These are phyloP conservation scores for Carposina sasakii DNA, from an alignment of 1,140 invertebrate genomes.

Conservation along the genomic window DNA sequence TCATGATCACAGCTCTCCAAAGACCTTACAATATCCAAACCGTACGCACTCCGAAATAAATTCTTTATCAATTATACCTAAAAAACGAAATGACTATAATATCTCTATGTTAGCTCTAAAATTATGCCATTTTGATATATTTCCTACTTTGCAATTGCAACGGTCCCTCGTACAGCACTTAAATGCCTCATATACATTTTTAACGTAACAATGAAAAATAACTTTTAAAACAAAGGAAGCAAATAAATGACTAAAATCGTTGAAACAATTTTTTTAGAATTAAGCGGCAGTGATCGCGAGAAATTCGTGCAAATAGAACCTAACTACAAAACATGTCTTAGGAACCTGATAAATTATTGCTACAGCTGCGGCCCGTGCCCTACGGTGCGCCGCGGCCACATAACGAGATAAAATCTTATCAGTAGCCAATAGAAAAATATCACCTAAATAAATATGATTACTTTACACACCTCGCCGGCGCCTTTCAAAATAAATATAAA, in stretches of 20 bases:
- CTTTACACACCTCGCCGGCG: constrained; percentile 32
- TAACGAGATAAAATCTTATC: constrained; percentile 67
- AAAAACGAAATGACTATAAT: constrained; percentile 71
- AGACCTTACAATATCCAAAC: constrained; percentile 65
- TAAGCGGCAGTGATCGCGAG: constrained; percentile 69
- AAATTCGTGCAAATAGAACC: constrained; percentile 69
- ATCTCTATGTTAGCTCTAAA: constrained; percentile 68
- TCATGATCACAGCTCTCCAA: constrained; percentile 70
- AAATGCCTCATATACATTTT: constrained; percentile 66
- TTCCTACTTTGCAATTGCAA: constrained; percentile 71
- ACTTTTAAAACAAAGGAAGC: constrained; percentile 55
- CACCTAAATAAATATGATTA: constrained; percentile 69
- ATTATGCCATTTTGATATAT: constrained; percentile 72
- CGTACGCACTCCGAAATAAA: constrained; percentile 68
- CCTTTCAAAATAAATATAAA: constrained; percentile 29
- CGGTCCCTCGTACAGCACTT: constrained; percentile 69
- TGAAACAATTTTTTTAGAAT: constrained; percentile 55
- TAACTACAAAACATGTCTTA: constrained; percentile 71
- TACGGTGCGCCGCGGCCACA: constrained; percentile 45
- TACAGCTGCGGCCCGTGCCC: constrained; percentile 59
- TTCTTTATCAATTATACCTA: constrained; percentile 67
- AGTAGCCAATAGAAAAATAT: constrained; percentile 72
- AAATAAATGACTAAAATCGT: constrained; percentile 48
- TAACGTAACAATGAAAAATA: constrained; percentile 58
- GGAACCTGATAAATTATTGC: constrained; percentile 73